Base-by-base conservation (phyloP, 2,888 invertebrate species). In the Sarcophaga variegata region DNA sequence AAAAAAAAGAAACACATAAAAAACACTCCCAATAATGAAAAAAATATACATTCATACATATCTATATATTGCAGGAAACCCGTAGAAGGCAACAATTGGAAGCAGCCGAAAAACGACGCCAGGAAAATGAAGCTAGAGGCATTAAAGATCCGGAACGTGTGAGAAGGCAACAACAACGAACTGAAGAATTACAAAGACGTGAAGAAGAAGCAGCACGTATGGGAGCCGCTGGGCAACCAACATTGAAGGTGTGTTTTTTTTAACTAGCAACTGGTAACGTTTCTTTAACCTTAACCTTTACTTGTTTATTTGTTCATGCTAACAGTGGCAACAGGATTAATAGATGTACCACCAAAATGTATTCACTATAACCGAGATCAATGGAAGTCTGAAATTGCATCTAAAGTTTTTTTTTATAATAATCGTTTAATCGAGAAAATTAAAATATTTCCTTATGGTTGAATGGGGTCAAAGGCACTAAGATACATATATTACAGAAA, bases 51-150 rank as follows among this genome's bases (percentile, higher is more conserved):
- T 10, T 64, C 64, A 25, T 22, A 78, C 85, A 71, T 74, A 78
- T 45, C 22, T 22, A 37, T 12, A 87, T 87, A 12, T 87, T 54
- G 54, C 54, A 96, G 96, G 96, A 96, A 91, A 95, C 95, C 11
- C 94, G 96, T 74, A 94, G 96, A 49, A 94, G 94, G 22, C 95
- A 96, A 90, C 95, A 95, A 89, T 94, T 95, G 8, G 96, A 96
- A 89, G 96, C 96, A 2, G 96, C 96, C 0, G 96, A 96, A 91
- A 94, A 94, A 70, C 94, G 96, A 2, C 94, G 94, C 0, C 93
- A 94, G 1, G 95, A 96, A 89, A 95, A 95, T 83, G 95, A 95
- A 47, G 91, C 93, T 0, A 94, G 96, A 4, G 96, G 96, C 0
- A 94, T 96, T 5, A 96, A 95, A 90, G 95, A 96, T 92, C 94